These are phyloP conservation scores for Andricus grossulariae DNA, from an alignment of 1,140 invertebrate genomes.

Conservation along the genomic window DNA sequence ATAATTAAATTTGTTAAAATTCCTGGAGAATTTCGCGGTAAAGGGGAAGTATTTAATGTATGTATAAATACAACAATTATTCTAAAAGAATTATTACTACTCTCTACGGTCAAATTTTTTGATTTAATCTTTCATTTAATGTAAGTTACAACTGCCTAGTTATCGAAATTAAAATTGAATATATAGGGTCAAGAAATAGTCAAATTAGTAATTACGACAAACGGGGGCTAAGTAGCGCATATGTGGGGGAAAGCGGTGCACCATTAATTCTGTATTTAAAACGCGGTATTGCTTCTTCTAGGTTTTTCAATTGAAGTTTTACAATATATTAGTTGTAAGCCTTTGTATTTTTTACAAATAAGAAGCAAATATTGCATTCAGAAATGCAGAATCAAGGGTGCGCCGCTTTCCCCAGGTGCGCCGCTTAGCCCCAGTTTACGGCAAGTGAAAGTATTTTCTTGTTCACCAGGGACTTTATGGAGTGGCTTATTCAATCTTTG, in stretches of 20 bases:
- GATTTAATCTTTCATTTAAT: neutral
- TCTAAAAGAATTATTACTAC: neutral
- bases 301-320: no score
- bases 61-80: neutral
- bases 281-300: no score
- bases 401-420: no score
- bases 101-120: constrained; percentile 2
- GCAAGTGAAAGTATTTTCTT: no score
- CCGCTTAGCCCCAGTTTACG: no score
- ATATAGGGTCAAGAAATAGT: neutral
- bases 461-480: constrained; percentile 86
- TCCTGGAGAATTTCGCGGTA: neutral
- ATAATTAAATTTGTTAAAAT: neutral
- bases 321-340: no score
- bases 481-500: constrained; percentile 92
- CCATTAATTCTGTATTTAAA: no score
- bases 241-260: no score
- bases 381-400: no score
- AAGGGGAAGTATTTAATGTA: neutral
- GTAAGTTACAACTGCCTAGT: constrained; percentile 17
- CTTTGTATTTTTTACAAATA: no score
- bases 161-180: constrained; percentile 7
- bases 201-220: neutral
- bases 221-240: no score
- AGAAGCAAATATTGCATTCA: no score